Evolutionary conservation across 2,797 vertebrate species (phyloP).

Genomic region (Argentina silus): DNA sequence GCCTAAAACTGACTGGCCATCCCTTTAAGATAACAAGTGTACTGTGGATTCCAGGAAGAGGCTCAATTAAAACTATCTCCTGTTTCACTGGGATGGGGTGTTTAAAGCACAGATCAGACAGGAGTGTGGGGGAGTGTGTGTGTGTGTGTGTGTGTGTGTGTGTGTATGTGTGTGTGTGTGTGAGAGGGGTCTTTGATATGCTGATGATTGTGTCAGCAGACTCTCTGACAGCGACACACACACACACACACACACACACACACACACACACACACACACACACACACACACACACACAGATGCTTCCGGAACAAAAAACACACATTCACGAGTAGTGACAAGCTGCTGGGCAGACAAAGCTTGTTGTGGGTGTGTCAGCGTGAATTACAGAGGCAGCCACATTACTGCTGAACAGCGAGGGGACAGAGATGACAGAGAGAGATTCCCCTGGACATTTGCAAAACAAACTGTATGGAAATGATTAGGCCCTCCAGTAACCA

Average conservation of each 20-base stretch:
- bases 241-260: too few species aligned
- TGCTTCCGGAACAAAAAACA: too few species aligned
- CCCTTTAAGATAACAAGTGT: too few species aligned
- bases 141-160: constrained; percentile 27
- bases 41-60: constrained; percentile 44
- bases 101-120: too few species aligned
- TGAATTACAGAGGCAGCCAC: constrained; percentile 19
- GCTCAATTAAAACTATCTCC: too few species aligned
- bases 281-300: not conserved
- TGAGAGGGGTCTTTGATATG: constrained; percentile 15
- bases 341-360: not conserved
- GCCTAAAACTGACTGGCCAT: too few species aligned
- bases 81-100: too few species aligned
- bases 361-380: not conserved
- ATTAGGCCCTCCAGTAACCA: not conserved
- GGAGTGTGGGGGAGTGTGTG: constrained; percentile 41
- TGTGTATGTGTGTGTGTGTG: constrained; percentile 30
- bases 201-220: not conserved
- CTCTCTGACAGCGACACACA: not conserved
- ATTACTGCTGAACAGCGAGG: not conserved
- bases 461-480: constrained; percentile 1
- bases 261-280: not conserved
- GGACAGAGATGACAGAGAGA: not conserved
- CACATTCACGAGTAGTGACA: not conserved
- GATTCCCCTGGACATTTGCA: constrained; percentile 9